Percentiles rank a stretch among this genome's conserved stretches.
phyloP scores from a whole-genome alignment of 2,113 vertebrate species.

The Misgurnus mizolepis region DNA sequence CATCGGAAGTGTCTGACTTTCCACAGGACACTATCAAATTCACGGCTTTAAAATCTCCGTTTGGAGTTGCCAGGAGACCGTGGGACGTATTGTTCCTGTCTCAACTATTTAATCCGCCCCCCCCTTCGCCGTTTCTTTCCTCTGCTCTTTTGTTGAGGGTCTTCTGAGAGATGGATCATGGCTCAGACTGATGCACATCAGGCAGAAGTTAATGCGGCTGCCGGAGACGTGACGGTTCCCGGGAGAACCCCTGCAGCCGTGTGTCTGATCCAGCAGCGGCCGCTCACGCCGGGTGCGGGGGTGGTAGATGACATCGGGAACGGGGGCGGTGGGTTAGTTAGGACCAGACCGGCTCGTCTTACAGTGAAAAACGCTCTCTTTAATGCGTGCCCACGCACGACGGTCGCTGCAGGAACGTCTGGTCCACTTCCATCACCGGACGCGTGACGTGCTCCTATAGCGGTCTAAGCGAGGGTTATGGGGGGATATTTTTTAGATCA shows the following conservation, averaged over 20 bases:
- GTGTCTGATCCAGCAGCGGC: constrained; percentile 44
- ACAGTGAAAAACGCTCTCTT: constrained; percentile 44
- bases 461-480: not conserved
- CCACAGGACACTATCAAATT: constrained; percentile 35
- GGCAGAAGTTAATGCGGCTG: constrained; percentile 55
- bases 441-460: not conserved
- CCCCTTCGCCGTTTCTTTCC: constrained; percentile 17
- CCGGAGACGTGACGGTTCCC: constrained; percentile 50
- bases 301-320: constrained; percentile 39
- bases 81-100: constrained; percentile 44
- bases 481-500: not conserved
- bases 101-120: constrained; percentile 45
- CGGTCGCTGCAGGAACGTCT: constrained; percentile 49
- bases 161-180: constrained; percentile 19
- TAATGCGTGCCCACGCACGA: constrained; percentile 52
- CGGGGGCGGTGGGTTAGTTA: not conserved
- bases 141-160: constrained; percentile 15
- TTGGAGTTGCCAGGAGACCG: constrained; percentile 12
- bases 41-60: constrained; percentile 39
- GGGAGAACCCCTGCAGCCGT: constrained; percentile 43
- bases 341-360: constrained; percentile 50
- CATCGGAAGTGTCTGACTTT: constrained; percentile 36
- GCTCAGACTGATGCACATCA: constrained; percentile 50
- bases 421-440: constrained; percentile 50
- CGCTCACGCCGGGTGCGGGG: constrained; percentile 52